Percentiles rank a stretch among this genome's conserved stretches.
These are phyloP conservation scores for Podiceps cristatus DNA, from an alignment of 2,113 vertebrate species.

Conservation along the genomic window DNA sequence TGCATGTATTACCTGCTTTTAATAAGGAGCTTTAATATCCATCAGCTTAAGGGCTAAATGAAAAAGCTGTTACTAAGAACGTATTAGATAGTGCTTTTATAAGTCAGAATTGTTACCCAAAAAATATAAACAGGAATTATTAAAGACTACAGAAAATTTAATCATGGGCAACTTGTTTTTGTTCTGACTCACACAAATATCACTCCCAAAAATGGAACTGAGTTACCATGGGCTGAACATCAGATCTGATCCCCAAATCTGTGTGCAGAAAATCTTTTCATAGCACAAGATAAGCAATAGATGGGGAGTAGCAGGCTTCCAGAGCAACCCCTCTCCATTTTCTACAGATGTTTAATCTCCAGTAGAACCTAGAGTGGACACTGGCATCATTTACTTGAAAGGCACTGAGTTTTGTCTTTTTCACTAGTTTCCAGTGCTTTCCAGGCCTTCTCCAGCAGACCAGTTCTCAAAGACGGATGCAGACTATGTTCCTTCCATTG, in stretches of 20 bases:
- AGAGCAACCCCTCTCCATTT: background rate
- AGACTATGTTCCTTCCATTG: background rate
- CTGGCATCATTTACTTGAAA: background rate
- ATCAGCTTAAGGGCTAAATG: background rate
- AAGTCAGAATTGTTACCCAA: background rate
- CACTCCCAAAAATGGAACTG: background rate
- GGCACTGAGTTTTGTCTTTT: background rate
- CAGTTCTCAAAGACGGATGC: background rate
- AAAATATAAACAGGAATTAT: background rate
- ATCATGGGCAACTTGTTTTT: background rate
- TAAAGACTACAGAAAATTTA: background rate
- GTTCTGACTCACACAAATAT: background rate
- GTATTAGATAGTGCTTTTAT: background rate
- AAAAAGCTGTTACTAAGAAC: background rate
- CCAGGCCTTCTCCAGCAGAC: background rate
- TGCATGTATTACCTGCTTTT: background rate
- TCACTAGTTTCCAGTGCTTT: background rate
- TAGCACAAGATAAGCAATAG: background rate
- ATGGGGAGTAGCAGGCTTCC: background rate
- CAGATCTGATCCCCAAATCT: background rate
- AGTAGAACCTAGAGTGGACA: background rate
- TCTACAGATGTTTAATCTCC: background rate
- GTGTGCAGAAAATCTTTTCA: background rate
- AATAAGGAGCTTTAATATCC: slow-evolving; percentile 1
- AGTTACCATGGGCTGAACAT: background rate